These are phyloP conservation scores for Aix galericulata DNA, from an alignment of 2,113 vertebrate genomes.

Conservation along the genomic window DNA sequence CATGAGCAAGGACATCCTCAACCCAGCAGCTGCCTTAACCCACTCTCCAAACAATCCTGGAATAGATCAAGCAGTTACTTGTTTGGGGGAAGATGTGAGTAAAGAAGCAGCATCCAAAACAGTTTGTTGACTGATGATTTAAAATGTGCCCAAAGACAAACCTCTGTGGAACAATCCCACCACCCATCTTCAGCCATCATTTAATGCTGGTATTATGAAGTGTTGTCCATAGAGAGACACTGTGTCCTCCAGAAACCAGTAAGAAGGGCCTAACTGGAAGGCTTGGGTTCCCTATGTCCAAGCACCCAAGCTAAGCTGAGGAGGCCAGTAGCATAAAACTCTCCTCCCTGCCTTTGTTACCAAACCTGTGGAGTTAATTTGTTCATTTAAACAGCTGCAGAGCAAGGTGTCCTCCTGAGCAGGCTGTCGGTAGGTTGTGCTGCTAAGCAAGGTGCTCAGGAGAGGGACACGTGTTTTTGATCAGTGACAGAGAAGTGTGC, in stretches of 20 bases:
- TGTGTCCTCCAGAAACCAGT: background rate
- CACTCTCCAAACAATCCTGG: background rate
- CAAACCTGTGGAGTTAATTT: background rate
- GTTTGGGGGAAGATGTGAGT: background rate
- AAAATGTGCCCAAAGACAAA: background rate
- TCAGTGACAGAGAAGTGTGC: background rate
- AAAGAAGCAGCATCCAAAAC: background rate
- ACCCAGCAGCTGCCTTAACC: background rate
- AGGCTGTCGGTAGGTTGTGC: background rate
- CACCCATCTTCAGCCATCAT: background rate
- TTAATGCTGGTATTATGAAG: background rate
- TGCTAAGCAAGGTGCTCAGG: background rate
- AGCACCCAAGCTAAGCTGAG: background rate
- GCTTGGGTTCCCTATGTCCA: background rate
- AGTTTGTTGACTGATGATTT: background rate
- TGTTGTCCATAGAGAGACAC: background rate
- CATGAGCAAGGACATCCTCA: background rate
- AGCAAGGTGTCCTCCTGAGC: background rate
- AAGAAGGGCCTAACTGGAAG: background rate
- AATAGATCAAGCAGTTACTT: rapidly evolving
- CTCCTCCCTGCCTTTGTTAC: background rate
- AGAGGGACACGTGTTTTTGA: background rate
- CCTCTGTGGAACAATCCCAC: background rate
- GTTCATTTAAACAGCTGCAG: background rate
- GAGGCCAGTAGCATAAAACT: background rate